phyloP scores from a whole-genome alignment of 2,113 vertebrate genomes.

The Puffinus mauretanicus region DNA sequence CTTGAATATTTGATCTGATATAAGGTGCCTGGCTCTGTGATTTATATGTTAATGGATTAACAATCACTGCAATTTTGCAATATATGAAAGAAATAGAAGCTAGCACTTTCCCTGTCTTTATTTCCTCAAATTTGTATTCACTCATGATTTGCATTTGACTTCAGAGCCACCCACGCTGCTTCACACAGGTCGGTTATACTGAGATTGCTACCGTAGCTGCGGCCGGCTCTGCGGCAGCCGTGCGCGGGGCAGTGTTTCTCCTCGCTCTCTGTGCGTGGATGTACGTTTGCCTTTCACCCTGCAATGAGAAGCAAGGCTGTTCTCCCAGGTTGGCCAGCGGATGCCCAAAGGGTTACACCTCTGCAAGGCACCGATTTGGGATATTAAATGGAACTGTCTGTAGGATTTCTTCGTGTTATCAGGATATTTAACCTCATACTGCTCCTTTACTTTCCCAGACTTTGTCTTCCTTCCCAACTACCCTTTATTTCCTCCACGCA shows the following conservation, averaged over 20 bases:
- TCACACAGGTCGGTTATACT: neutral
- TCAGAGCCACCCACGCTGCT: neutral
- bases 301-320: neutral
- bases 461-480: neutral
- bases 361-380: neutral
- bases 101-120: neutral
- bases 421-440: neutral
- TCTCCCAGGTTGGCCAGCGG: neutral
- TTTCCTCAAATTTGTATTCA: conserved; percentile 10
- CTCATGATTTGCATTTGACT: neutral
- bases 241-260: neutral
- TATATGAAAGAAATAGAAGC: neutral
- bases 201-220: neutral
- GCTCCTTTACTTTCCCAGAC: neutral
- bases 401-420: neutral
- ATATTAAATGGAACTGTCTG: neutral
- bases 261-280: rapidly evolving
- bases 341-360: neutral
- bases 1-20: neutral
- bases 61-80: neutral
- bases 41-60: neutral
- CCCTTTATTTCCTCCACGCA: neutral
- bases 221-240: neutral
- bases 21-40: neutral
- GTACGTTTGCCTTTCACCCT: neutral